Conservation (phyloP, 1,140 invertebrate species). For the Drosophila simulans region DNA sequence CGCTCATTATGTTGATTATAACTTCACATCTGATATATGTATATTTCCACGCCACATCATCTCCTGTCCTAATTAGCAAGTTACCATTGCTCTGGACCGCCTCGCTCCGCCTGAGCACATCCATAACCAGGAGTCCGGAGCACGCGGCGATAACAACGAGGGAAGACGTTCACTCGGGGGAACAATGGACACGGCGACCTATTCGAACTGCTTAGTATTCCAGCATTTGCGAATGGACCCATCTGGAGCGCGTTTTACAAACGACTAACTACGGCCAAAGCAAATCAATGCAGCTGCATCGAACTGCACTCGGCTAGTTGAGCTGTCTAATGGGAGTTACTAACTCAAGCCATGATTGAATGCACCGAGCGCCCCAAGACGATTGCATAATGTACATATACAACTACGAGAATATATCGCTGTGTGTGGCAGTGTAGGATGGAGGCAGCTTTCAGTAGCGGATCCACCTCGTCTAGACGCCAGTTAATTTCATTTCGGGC, state of each 20-base stretch:
- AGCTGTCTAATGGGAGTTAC: constrained; percentile 20
- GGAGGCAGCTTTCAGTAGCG: neutral
- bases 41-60: neutral
- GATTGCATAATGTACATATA: constrained; percentile 18
- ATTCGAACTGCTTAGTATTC: constrained; percentile 25
- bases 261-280: constrained; percentile 44
- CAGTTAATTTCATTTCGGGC: constrained; percentile 71
- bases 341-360: constrained; percentile 37
- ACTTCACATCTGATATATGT: neutral
- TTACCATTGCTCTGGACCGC: constrained; percentile 26
- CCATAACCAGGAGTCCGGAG: constrained; percentile 10
- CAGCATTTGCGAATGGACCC: constrained; percentile 32
- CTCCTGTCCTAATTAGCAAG: constrained; percentile 16
- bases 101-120: constrained; percentile 25
- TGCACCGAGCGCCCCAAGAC: constrained; percentile 28
- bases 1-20: neutral
- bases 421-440: neutral
- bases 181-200: constrained; percentile 1
- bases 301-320: constrained; percentile 21
- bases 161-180: constrained; percentile 6
- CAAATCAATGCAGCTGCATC: constrained; percentile 32
- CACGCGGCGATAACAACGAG: constrained; percentile 14
- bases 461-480: constrained; percentile 53
- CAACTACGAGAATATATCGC: neutral
- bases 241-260: constrained; percentile 54